phyloP scores from a whole-genome alignment of 2,797 vertebrate genomes.

The Adrianichthys oophorus region DNA sequence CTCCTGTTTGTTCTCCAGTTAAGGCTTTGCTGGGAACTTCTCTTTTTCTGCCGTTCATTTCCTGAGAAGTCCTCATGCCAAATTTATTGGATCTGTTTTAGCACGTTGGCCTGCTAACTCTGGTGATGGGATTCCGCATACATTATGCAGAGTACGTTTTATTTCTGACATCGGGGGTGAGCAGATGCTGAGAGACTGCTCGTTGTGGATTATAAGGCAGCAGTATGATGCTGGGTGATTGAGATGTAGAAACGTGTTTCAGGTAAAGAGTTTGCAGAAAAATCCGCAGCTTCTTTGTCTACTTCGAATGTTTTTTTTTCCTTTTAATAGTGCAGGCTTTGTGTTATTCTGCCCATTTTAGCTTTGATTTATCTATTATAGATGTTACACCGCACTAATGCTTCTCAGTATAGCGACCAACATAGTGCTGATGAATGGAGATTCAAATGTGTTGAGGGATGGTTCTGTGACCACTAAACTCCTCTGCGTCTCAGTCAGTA shows the following conservation, averaged over 20 bases:
- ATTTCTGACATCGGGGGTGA: constrained; percentile 26
- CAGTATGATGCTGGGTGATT: constrained; percentile 6
- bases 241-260: constrained; percentile 20
- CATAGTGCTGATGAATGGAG: constrained; percentile 2
- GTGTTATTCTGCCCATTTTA: constrained; percentile 1
- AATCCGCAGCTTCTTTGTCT: background rate
- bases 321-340: background rate
- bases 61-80: constrained; percentile 54
- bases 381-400: constrained; percentile 5
- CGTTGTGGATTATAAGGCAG: constrained; percentile 19
- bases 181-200: constrained; percentile 27
- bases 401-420: constrained; percentile 5
- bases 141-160: constrained; percentile 68
- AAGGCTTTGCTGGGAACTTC: constrained; percentile 46
- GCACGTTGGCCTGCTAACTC: constrained; percentile 44
- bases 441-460: constrained; percentile 35
- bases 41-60: constrained; percentile 38
- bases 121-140: constrained; percentile 46
- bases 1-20: constrained; percentile 60
- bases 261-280: constrained; percentile 1
- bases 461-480: constrained; percentile 33
- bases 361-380: constrained; percentile 21
- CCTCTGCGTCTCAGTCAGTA: constrained; percentile 35
- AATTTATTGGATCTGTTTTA: constrained; percentile 65
- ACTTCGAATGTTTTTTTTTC: background rate